Evolutionary conservation across 2,797 vertebrate genomes (phyloP), one percentile per base, ranked within the genome.

Genomic region (Sebastes goodei): DNA sequence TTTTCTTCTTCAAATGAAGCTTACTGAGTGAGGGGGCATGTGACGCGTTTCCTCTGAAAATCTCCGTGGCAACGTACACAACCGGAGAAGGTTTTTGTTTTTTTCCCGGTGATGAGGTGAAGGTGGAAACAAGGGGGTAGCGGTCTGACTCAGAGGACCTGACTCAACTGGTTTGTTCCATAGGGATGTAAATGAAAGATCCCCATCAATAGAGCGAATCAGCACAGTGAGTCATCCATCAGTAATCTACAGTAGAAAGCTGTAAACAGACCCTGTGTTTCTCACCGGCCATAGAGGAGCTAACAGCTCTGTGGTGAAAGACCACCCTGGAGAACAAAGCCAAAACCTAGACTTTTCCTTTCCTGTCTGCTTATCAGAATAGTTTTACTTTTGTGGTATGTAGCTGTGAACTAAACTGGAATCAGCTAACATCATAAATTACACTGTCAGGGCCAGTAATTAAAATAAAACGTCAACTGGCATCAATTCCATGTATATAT

Each of bases 181-280:
- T 29, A 23, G 76, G 49, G 81, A 93, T 87, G 81, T 60, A 88
- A 91, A 93, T 91, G 8, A 85, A 81, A 77, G 86, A 81, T 60
- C 61, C 61, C 61, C 65, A 84, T 89, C 78, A 81, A 84, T 42
- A 61, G 64, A 77, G 62, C 6, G 6, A 86, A 81, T 78, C 71
- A 86, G 71, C 76, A 46, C 42, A 55, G 59, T 82, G 91, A 91
- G 78, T 90, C 89, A 91, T 76, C 71, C 38, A n/a, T 78, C 74
- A 62, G 82, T 81, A 81, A 89, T 80, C 57, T 74, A 81, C 80
- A 65, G 59, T 59, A 71, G 27, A 73, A 30, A 82, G 71, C 72
- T 74, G 49, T 81, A 78, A 90, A 88, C 55, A 86, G 73, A 79
- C 65, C 70, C 11, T 8, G 20, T 77, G 30, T 57, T 81, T 32